Evolutionary conservation across 2,888 invertebrate genomes (phyloP).

Genomic region (Bombylius major): DNA sequence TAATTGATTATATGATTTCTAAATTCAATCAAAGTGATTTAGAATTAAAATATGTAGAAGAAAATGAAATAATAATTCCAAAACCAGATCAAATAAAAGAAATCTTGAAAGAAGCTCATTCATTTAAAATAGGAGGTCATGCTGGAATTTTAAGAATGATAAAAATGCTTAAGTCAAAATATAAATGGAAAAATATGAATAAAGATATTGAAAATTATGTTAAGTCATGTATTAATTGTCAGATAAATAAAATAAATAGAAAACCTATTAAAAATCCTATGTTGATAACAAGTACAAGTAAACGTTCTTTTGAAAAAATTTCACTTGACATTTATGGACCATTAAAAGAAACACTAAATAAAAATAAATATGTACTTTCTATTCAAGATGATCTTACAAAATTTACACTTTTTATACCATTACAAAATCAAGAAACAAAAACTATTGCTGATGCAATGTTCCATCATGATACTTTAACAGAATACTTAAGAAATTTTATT

Average conservation of each 20-base stretch:
- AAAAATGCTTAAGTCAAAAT: background rate
- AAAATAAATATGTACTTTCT: too few relatives aligned
- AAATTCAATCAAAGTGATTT: background rate
- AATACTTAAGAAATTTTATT: background rate
- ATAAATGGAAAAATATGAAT: background rate
- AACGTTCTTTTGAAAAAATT: background rate
- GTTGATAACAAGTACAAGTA: background rate
- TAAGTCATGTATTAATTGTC: background rate
- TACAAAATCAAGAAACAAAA: background rate
- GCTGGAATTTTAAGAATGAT: background rate
- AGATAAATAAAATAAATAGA: background rate
- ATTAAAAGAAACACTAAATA: background rate
- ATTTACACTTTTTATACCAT: background rate
- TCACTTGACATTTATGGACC: background rate
- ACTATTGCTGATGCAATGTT: background rate
- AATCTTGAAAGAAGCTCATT: background rate
- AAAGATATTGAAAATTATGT: background rate
- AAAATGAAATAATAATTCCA: conserved; percentile 1
- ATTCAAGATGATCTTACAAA: too few relatives aligned
- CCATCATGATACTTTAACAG: background rate
- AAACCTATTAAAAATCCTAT: background rate
- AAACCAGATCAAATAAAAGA: background rate
- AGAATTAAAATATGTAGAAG: background rate
- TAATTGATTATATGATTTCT: background rate
- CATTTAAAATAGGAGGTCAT: background rate